Evolutionary conservation across 2,797 vertebrate species (phyloP), one percentile per base, ranked within the genome.

Genomic region (Scomberomorus guttatus): DNA sequence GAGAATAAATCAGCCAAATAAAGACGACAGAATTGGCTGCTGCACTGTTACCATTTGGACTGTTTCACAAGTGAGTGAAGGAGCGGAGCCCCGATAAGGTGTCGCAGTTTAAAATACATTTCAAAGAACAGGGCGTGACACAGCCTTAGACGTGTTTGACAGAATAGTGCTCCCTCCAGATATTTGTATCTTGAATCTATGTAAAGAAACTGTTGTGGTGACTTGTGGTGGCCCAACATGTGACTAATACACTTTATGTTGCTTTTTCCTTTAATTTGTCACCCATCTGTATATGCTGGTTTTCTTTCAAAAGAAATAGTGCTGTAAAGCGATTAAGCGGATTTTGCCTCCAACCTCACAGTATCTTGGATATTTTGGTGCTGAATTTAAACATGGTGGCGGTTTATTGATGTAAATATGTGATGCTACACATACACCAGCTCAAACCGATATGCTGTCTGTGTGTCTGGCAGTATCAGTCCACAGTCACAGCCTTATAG

Each of bases 391-490:
- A 72, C 66, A 42, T 59, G 37, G 17, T 24, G 25, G 14, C 17
- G 25, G 75, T 71, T 65, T 72, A 71, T 61, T 50, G 58, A 54
- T 34, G 29, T 54, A 56, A 68, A 52, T 61, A 61, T 58, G 51
- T 1, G 32, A 69, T 14, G 72, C 70, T 15, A 52, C 60, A 42
- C 12, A 10, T 22, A 20, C 72, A 62, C 32, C 56, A 42, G 52
- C 50, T 74, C 14, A 22, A 44, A 68, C 69, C 25, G 71, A 81
- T 71, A 48, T 18, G 61, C 56, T 72, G 77, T 89, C 55, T 52
- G 71, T 70, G 69, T 79, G 65, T 82, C 58, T 84, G 77, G 66
- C 64, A 64, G 74, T 68, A 64, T 85, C 72, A 55, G 78, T 81
- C 79, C 79, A 73, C 75, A 58, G 74, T 77, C 79, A 71, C 73